phyloP scores from a whole-genome alignment of 2,797 vertebrate genomes.

The Phataginus tricuspis region DNA sequence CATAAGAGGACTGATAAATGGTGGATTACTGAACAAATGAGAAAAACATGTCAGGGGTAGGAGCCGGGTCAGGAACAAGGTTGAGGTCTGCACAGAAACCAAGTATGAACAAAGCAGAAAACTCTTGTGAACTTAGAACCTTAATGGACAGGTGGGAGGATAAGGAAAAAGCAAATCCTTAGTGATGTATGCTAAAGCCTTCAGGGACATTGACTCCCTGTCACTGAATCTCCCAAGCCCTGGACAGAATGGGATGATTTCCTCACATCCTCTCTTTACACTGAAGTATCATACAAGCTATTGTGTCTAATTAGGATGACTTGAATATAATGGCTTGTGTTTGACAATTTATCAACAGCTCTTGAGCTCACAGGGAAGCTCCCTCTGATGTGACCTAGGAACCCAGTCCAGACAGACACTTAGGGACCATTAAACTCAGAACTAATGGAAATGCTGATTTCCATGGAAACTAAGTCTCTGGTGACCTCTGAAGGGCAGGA shows the following conservation, averaged over 20 bases:
- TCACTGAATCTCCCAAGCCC: background rate
- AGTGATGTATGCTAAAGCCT: constrained; percentile 11
- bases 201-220: background rate
- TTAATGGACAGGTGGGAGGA: constrained; percentile 3
- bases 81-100: background rate
- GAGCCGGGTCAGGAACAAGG: background rate
- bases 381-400: constrained; percentile 19
- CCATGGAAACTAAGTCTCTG: constrained; percentile 43
- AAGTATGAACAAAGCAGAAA: background rate
- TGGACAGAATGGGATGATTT: background rate
- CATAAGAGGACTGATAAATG: background rate
- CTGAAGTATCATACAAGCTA: background rate
- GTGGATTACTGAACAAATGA: background rate
- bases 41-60: background rate
- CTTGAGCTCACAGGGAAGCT: constrained; percentile 30
- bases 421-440: background rate
- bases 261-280: background rate
- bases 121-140: background rate
- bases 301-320: constrained; percentile 28
- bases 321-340: constrained; percentile 16
- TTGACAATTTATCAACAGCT: constrained; percentile 27
- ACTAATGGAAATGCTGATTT: constrained; percentile 14
- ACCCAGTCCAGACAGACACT: constrained; percentile 17
- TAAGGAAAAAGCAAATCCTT: constrained; percentile 48
- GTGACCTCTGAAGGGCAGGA: constrained; percentile 4